Percentiles rank a stretch among this genome's conserved stretches.
These are phyloP conservation scores for Hecatera dysodea DNA, from an alignment of 2,888 invertebrate genomes.

Conservation along the genomic window DNA sequence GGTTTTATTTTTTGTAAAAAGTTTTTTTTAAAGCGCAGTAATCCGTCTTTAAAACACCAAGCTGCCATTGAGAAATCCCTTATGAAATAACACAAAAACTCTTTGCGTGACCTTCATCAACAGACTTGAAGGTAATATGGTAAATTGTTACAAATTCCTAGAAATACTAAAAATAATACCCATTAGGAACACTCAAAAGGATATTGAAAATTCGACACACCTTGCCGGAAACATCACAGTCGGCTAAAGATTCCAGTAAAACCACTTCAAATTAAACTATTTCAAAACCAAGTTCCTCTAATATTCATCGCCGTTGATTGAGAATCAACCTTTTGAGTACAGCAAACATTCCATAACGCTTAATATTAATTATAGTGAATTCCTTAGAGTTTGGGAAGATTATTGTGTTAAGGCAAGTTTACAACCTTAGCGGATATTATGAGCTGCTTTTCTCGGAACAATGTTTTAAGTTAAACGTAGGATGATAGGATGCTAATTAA, in stretches of 20 bases:
- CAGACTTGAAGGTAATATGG: too few species aligned
- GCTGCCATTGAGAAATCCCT: too few species aligned
- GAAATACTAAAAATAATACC: not conserved
- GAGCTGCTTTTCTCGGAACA: not conserved
- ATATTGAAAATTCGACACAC: not conserved
- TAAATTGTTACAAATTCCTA: not conserved
- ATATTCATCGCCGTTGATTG: conserved; percentile 40
- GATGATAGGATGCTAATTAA: not conserved
- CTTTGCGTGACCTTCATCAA: too few species aligned
- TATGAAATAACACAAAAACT: too few species aligned
- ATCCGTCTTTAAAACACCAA: too few species aligned
- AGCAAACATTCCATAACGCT: conserved; percentile 26
- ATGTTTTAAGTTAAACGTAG: not conserved
- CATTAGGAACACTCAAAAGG: not conserved
- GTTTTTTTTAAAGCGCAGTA: too few species aligned
- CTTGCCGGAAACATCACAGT: not conserved
- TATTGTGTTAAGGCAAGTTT: conserved; percentile 44
- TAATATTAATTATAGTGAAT: conserved; percentile 36
- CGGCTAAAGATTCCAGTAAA: not conserved
- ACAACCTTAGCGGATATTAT: conserved; percentile 4
- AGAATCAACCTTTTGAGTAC: conserved; percentile 40
- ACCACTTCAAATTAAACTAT: conserved; percentile 28
- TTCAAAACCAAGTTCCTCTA: conserved; percentile 34
- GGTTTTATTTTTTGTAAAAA: too few species aligned
- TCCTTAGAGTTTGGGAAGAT: conserved; percentile 43